phyloP scores from a whole-genome alignment of 2,888 invertebrate species.

The Pristionchus exspectatus region DNA sequence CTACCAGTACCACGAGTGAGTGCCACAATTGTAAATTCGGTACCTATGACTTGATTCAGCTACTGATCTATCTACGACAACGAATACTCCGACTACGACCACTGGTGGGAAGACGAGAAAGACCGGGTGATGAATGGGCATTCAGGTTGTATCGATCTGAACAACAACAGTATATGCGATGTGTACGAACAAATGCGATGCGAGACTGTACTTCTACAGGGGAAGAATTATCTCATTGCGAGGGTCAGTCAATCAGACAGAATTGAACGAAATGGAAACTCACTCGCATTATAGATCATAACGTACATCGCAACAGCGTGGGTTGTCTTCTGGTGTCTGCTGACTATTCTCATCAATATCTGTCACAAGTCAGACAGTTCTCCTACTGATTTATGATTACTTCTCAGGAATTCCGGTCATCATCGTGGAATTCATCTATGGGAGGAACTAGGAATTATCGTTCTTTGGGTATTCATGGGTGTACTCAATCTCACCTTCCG shows the following conservation, averaged over 20 bases:
- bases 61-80: neutral
- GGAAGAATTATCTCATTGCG: neutral
- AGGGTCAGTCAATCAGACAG: neutral
- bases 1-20: neutral
- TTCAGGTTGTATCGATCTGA: slow-evolving; percentile 3
- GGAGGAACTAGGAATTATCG: slow-evolving; percentile 65
- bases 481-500: slow-evolving; percentile 59
- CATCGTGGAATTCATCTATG: slow-evolving; percentile 66
- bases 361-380: slow-evolving; percentile 60
- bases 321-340: slow-evolving; percentile 67
- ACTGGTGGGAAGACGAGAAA: neutral
- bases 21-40: neutral
- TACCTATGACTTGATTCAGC: neutral
- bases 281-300: slow-evolving; percentile 57
- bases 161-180: slow-evolving; percentile 9
- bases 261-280: neutral
- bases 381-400: neutral
- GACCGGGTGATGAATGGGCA: too few species aligned
- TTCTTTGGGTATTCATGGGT: slow-evolving; percentile 61
- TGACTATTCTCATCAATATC: slow-evolving; percentile 64
- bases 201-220: slow-evolving; percentile 14
- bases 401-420: slow-evolving; percentile 63
- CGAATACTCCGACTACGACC: neutral
- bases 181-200: slow-evolving; percentile 19
- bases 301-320: slow-evolving; percentile 62